These are phyloP conservation scores for Scaptomyza flava DNA, from an alignment of 2,888 invertebrate genomes.

Conservation along the genomic window DNA sequence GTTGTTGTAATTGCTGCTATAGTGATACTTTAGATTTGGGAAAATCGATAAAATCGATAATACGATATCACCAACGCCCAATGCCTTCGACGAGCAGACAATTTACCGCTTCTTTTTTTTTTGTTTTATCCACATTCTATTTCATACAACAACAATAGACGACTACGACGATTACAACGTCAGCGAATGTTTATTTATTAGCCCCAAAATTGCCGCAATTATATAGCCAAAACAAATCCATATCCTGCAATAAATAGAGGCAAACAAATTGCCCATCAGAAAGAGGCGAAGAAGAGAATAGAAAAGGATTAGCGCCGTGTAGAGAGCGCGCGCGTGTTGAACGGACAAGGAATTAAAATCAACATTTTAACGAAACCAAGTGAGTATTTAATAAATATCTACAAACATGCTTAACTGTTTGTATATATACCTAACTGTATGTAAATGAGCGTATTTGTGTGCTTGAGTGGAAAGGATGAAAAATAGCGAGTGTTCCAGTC, in stretches of 20 bases:
- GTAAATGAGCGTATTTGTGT: neutral
- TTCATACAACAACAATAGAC: constrained; percentile 47
- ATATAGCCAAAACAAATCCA: constrained; percentile 22
- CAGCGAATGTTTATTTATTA: constrained; percentile 53
- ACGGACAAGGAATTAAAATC: constrained; percentile 41
- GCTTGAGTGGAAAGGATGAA: constrained; percentile 1
- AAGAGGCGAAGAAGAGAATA: constrained; percentile 21
- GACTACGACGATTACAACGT: constrained; percentile 41
- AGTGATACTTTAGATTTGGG: constrained; percentile 28
- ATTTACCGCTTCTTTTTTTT: constrained; percentile 50
- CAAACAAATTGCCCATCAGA: constrained; percentile 8
- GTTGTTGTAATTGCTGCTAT: constrained; percentile 14
- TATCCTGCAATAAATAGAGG: constrained; percentile 45
- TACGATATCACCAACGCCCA: constrained; percentile 51
- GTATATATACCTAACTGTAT: constrained; percentile 2
- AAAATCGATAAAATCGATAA: constrained; percentile 73
- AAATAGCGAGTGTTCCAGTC: constrained; percentile 11
- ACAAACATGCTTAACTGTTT: neutral
- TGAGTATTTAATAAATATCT: constrained; percentile 60
- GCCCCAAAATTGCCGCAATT: constrained; percentile 38
- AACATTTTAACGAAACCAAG: constrained; percentile 64
- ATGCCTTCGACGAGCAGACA: constrained; percentile 24
- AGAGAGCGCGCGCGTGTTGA: constrained; percentile 61
- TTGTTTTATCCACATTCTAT: constrained; percentile 50
- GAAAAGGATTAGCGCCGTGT: constrained; percentile 55